Evolutionary conservation across 2,888 invertebrate genomes (phyloP).

Genomic region (Lasioglossum morio): DNA sequence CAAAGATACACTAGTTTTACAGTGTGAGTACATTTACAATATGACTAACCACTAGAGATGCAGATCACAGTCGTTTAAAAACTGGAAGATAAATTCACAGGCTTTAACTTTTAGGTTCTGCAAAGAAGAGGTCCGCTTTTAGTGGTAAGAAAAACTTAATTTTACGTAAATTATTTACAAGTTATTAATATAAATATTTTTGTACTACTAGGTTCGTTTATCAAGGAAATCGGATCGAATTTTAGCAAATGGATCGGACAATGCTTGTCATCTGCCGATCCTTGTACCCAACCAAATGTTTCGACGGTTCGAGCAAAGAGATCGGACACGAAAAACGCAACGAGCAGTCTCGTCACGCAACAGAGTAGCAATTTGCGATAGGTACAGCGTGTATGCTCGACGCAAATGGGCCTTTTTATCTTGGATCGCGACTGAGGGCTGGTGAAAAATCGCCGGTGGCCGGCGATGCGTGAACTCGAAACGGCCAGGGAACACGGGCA

Average conservation of each 20-base stretch:
- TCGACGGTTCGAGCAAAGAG: background rate
- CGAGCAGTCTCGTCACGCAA: constrained; percentile 19
- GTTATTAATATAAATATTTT: too few relatives aligned
- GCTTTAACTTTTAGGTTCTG: too few relatives aligned
- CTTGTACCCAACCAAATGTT: background rate
- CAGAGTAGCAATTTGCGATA: constrained; percentile 15
- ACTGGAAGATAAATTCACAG: too few relatives aligned
- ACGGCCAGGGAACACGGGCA: constrained; percentile 28
- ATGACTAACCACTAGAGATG: too few relatives aligned
- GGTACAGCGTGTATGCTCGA: constrained; percentile 24
- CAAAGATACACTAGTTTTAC: too few relatives aligned
- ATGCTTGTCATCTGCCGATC: background rate
- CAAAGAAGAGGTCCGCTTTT: too few relatives aligned
- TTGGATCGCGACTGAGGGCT: constrained; percentile 32
- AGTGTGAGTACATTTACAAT: too few relatives aligned
- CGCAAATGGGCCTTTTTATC: constrained; percentile 47
- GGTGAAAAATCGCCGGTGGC: constrained; percentile 50
- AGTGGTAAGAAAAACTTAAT: too few relatives aligned
- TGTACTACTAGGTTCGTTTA: too few relatives aligned
- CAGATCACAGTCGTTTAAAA: too few relatives aligned
- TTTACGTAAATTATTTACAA: too few relatives aligned
- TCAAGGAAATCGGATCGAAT: background rate
- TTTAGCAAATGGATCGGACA: background rate
- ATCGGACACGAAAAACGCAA: constrained; percentile 7
- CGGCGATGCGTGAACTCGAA: constrained; percentile 53